phyloP scores from a whole-genome alignment of 2,888 invertebrate species.

The Phrixothrix hirtus region DNA sequence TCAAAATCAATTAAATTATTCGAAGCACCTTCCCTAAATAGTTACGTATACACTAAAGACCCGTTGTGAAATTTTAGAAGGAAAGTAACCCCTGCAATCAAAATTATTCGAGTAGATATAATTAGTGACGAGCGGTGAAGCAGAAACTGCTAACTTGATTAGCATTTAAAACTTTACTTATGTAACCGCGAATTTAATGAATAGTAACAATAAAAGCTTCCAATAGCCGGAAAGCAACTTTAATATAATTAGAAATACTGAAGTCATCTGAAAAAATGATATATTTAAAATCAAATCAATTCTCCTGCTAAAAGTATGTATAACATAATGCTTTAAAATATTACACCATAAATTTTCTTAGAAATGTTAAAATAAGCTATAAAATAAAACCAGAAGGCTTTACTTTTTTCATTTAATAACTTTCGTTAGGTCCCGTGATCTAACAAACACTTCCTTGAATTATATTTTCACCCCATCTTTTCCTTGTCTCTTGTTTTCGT shows the following conservation, averaged over 20 bases:
- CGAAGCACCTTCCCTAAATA: constrained; percentile 15
- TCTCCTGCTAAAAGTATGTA: too few relatives aligned
- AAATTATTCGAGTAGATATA: constrained; percentile 12
- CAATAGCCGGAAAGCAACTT: constrained; percentile 7
- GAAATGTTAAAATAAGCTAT: too few relatives aligned
- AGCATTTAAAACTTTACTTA: constrained; percentile 13
- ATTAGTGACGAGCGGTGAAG: constrained; percentile 12
- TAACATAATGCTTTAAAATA: too few relatives aligned
- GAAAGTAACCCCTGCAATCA: constrained; percentile 5
- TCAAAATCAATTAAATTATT: too few relatives aligned
- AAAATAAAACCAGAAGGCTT: background rate
- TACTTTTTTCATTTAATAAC: constrained; percentile 13
- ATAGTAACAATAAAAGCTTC: constrained; percentile 10
- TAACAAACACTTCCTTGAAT: constrained; percentile 5
- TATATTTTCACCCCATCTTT: constrained; percentile 15
- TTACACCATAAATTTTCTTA: too few relatives aligned
- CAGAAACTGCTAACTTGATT: constrained; percentile 11
- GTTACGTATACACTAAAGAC: constrained; percentile 9
- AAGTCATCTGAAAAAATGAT: constrained; percentile 1
- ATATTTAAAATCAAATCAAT: background rate
- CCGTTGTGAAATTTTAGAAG: constrained; percentile 11
- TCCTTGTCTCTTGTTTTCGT: constrained; percentile 7
- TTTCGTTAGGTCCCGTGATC: constrained; percentile 2
- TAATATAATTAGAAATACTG: constrained; percentile 10
- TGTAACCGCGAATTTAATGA: constrained; percentile 8